Percentiles rank a stretch among this genome's conserved stretches.
phyloP scores from a whole-genome alignment of 1,140 invertebrate genomes.

The Archivesica marissinica region DNA sequence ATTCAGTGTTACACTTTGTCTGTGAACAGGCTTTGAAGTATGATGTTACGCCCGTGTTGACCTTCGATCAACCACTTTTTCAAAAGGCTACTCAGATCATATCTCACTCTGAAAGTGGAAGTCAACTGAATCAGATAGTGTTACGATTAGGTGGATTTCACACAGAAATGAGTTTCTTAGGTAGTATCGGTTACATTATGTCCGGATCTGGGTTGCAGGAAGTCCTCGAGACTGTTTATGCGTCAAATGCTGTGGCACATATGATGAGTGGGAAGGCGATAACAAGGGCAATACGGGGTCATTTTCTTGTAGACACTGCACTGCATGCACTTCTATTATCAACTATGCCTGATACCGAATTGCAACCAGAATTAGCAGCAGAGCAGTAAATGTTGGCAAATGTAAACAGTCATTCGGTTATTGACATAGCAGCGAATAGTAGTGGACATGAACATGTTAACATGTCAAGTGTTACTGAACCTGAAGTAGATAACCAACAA shows the following conservation, averaged over 20 bases:
- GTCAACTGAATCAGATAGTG: constrained; percentile 60
- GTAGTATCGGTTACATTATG: constrained; percentile 65
- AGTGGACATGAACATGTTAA: neutral
- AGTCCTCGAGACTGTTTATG: constrained; percentile 69
- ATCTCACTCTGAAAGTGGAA: constrained; percentile 35
- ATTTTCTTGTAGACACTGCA: constrained; percentile 75
- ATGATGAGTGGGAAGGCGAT: constrained; percentile 83
- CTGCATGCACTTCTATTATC: constrained; percentile 55
- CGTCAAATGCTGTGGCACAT: constrained; percentile 77
- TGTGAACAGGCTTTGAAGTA: constrained; percentile 54
- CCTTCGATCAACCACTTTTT: constrained; percentile 75
- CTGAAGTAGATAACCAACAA: neutral
- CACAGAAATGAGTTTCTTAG: constrained; percentile 69
- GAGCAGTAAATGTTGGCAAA: no score
- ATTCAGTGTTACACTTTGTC: constrained; percentile 74
- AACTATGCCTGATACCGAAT: no score
- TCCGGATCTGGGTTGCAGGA: constrained; percentile 64
- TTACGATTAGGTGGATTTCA: constrained; percentile 70
- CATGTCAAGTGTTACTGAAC: neutral
- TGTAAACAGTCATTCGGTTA: neutral
- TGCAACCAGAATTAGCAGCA: no score
- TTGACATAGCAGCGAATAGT: neutral
- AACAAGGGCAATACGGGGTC: constrained; percentile 81
- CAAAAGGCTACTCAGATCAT: constrained; percentile 68
- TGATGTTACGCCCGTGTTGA: constrained; percentile 66